Conservation (phyloP, 2,888 invertebrate species). For the Cordilura impudica region DNA sequence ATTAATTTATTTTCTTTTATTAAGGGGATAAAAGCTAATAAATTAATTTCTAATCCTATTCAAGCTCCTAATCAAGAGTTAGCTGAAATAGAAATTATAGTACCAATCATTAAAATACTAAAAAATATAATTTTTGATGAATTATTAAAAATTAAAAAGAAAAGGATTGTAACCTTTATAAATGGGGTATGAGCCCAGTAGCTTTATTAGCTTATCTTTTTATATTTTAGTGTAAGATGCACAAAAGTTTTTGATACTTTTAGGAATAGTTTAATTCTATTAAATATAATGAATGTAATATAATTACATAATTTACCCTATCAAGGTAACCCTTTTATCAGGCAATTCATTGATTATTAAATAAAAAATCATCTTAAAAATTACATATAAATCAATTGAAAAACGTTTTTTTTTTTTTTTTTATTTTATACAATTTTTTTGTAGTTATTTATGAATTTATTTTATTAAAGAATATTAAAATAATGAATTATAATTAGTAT, state of each 20-base stretch:
- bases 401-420: no score
- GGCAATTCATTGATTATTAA: no score
- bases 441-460: no score
- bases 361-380: no score
- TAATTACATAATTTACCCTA: slow-evolving; percentile 80
- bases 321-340: no score
- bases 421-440: no score
- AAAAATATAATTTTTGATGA: slow-evolving; percentile 80
- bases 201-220: slow-evolving; percentile 80
- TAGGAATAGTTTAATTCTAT: slow-evolving; percentile 82
- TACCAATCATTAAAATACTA: slow-evolving; percentile 78
- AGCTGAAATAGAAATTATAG: slow-evolving; percentile 79
- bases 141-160: slow-evolving; percentile 79
- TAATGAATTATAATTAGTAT: no score
- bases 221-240: slow-evolving; percentile 82
- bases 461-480: no score
- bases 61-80: slow-evolving; percentile 79
- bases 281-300: slow-evolving; percentile 77
- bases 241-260: slow-evolving; percentile 82
- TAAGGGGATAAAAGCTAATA: slow-evolving; percentile 81
- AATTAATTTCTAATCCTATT: slow-evolving; percentile 83
- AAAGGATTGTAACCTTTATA: slow-evolving; percentile 78
- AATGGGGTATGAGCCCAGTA: slow-evolving; percentile 79
- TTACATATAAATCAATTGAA: no score
- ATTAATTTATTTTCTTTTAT: slow-evolving; percentile 79